Conservation (phyloP, 2,888 invertebrate genomes). For the Euplexia lucipara region DNA sequence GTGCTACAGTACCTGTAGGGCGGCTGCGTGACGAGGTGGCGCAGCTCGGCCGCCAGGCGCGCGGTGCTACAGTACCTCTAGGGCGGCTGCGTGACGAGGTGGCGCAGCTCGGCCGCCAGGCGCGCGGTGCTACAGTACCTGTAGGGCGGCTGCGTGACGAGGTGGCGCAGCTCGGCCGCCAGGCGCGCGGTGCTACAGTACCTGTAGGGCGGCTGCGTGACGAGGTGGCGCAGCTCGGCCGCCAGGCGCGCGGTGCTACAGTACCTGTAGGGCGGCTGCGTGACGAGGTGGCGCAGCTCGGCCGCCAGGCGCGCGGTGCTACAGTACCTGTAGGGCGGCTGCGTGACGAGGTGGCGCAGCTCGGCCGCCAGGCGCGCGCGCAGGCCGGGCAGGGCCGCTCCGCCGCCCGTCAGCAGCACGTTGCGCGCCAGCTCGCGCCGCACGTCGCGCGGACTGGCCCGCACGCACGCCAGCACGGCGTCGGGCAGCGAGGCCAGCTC, state of each 20-base stretch:
- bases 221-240: too few relatives aligned
- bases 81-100: slow-evolving; percentile 92
- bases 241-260: too few relatives aligned
- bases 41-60: not conserved
- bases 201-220: slow-evolving; percentile 91
- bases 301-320: slow-evolving; percentile 94
- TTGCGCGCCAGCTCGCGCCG: slow-evolving; percentile 95
- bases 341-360: slow-evolving; percentile 92
- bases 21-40: slow-evolving; percentile 93
- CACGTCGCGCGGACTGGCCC: slow-evolving; percentile 85
- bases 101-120: too few relatives aligned
- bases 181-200: too few relatives aligned
- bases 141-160: slow-evolving; percentile 92
- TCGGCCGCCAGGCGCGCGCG: slow-evolving; percentile 95
- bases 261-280: slow-evolving; percentile 91
- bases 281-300: slow-evolving; percentile 94
- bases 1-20: slow-evolving; percentile 56
- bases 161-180: too few relatives aligned
- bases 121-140: too few relatives aligned
- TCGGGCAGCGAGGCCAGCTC: slow-evolving; percentile 93
- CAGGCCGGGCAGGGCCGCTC: slow-evolving; percentile 96
- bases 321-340: slow-evolving; percentile 91
- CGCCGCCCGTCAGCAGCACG: slow-evolving; percentile 97
- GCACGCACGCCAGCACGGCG: slow-evolving; percentile 91
- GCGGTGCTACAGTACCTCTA: slow-evolving; percentile 7